Percentiles rank a stretch among this genome's conserved stretches.
Conservation (phyloP, 1,140 invertebrate genomes). For the Lethrus apterus region DNA sequence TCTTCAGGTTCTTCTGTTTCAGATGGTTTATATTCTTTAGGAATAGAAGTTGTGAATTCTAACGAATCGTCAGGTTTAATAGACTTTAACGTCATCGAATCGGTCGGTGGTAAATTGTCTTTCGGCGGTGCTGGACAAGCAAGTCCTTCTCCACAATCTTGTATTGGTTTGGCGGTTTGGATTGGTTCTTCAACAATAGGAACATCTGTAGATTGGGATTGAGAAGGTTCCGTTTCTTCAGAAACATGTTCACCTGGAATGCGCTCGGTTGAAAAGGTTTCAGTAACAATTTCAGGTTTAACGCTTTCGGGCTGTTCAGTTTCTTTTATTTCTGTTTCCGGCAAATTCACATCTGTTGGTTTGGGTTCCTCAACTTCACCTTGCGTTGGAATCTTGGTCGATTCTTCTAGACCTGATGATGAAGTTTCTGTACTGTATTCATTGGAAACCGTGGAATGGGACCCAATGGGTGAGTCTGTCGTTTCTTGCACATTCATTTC, state of each 20-base stretch:
- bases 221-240: constrained; percentile 1
- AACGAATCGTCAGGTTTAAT: not conserved
- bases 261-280: no score
- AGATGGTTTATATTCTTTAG: constrained; percentile 6
- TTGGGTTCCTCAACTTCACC: not conserved
- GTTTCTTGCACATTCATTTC: not conserved
- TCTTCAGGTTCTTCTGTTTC: constrained; percentile 17
- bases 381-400: not conserved
- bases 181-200: constrained; percentile 15
- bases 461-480: not conserved
- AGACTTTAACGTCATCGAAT: not conserved
- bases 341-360: not conserved
- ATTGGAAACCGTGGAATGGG: not conserved
- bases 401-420: not conserved
- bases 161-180: constrained; percentile 11
- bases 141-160: not conserved
- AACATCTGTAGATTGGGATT: not conserved
- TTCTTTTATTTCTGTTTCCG: not conserved
- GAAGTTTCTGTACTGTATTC: not conserved
- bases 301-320: not conserved
- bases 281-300: no score
- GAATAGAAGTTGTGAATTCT: not conserved
- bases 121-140: no score
- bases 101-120: no score
- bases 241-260: constrained; percentile 12